A percentile compares a stretch with the other conserved stretches of the same genome.
phyloP scores from a whole-genome alignment of 2,888 invertebrate species.

The Molorchus minor region DNA sequence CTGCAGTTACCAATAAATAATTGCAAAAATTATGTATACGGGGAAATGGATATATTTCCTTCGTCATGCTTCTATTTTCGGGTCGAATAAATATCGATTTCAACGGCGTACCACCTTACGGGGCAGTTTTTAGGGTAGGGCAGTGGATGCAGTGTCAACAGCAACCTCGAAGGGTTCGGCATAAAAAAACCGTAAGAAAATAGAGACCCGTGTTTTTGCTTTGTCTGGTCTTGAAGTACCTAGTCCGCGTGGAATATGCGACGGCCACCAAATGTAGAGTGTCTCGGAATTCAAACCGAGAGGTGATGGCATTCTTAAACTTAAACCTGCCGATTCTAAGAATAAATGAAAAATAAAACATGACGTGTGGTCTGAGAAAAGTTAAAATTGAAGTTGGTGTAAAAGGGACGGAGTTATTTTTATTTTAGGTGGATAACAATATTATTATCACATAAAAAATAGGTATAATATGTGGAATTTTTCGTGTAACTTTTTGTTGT shows the following conservation, averaged over 20 bases:
- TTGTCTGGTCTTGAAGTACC: background rate
- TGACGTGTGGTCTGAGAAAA: too few relatives aligned
- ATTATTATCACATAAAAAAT: too few relatives aligned
- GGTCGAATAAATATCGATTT: conserved; percentile 28
- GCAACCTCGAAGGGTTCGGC: background rate
- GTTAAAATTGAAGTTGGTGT: too few relatives aligned
- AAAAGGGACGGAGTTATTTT: too few relatives aligned
- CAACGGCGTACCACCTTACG: background rate
- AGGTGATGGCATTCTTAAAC: conserved; percentile 15
- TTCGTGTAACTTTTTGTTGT: too few relatives aligned
- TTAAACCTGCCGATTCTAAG: conserved; percentile 26
- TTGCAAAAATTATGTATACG: too few relatives aligned
- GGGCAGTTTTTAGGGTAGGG: conserved; percentile 20
- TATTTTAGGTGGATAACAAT: too few relatives aligned
- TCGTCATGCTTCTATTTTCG: conserved; percentile 17
- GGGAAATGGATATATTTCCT: too few relatives aligned
- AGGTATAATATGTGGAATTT: too few relatives aligned
- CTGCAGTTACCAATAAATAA: too few relatives aligned
- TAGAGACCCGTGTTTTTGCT: background rate
- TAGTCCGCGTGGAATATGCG: background rate
- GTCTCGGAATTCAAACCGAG: conserved; percentile 14
- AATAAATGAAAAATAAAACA: conserved; percentile 24
- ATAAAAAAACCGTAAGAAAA: background rate
- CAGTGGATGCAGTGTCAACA: conserved; percentile 7
- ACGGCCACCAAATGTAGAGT: background rate